Base-by-base conservation (phyloP, 2,888 invertebrate species). In the Thymelicus sylvestris region DNA sequence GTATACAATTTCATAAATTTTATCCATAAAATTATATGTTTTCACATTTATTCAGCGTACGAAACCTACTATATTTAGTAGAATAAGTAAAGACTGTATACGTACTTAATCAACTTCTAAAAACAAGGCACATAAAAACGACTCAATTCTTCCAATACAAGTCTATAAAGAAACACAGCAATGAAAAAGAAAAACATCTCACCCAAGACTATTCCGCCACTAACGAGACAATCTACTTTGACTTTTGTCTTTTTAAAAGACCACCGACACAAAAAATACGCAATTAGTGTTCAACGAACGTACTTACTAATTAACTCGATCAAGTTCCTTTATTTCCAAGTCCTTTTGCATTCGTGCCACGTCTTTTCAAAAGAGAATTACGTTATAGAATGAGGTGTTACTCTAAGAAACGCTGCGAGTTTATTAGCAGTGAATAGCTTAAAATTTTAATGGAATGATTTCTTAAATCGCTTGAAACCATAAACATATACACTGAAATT, bases 221-320 rank as follows among this genome's bases (percentile, higher is more conserved):
- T 71, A 71, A 71, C 71, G 71, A 71, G 66, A 71, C 71, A 66
- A 83, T 84, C 86, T 71, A 71, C 71, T 86, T 86, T 85, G 86
- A 89, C 88, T 87, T 88, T 82, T 83, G 85, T 86, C 82, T 80
- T 83, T 81, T 76, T 78, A 82, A 88, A 89, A 86, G 83, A 83
- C 82, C 82, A 80, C 77, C 74, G 80, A 78, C 52, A 71, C 47
- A 79, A 88, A 89, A 90, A 89, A 88, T 83, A 80, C 81, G 84
- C 89, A 90, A 91, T 91, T 91, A 91, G 89, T 86, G 87, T 85
- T 84, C 86, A 83, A 87, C 84, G 86, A 87, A 89, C 86, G 88
- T 86, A 81, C 87, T 85, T 79, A 84, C 87, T 91, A 91, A 92
- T 92, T 91, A 90, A 89, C 87, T 91, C 84, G 86, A 89, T 89